Percentiles rank a stretch among this genome's conserved stretches.
phyloP scores from a whole-genome alignment of 1,140 invertebrate species.

The Melitaea cinxia region DNA sequence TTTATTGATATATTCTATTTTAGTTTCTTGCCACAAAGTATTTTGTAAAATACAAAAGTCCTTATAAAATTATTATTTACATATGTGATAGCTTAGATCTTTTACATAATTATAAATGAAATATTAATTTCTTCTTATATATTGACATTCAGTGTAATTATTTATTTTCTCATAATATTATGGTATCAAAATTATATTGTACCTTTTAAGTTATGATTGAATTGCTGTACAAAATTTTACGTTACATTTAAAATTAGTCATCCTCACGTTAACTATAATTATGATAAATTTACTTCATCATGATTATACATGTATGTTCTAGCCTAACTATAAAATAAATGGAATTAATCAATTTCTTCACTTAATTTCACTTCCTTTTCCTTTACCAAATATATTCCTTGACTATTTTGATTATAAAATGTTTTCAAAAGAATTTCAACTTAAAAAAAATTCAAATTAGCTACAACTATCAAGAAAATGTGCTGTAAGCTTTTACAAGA shows the following conservation, averaged over 20 bases:
- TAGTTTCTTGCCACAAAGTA: slow-evolving; percentile 79
- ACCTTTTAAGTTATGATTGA: slow-evolving; percentile 44
- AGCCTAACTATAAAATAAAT: slow-evolving; percentile 76
- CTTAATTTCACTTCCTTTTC: background rate
- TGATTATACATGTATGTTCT: slow-evolving; percentile 75
- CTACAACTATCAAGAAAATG: too few relatives aligned
- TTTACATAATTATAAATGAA: slow-evolving; percentile 50
- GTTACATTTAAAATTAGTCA: slow-evolving; percentile 60
- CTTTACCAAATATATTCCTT: background rate
- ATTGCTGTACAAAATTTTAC: slow-evolving; percentile 72
- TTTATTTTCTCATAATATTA: slow-evolving; percentile 56
- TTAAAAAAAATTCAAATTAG: too few relatives aligned
- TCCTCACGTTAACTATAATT: slow-evolving; percentile 74
- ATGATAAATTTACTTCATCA: slow-evolving; percentile 57
- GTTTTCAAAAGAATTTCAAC: too few relatives aligned
- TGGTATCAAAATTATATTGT: slow-evolving; percentile 50
- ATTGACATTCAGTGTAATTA: slow-evolving; percentile 54
- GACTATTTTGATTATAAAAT: too few relatives aligned
- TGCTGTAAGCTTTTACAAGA: too few relatives aligned
- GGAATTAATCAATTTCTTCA: slow-evolving; percentile 43
- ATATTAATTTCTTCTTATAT: slow-evolving; percentile 54
- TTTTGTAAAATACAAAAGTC: slow-evolving; percentile 63
- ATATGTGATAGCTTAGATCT: slow-evolving; percentile 77
- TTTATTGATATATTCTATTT: slow-evolving; percentile 60
- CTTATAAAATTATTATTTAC: slow-evolving; percentile 64